phyloP scores from a whole-genome alignment of 2,797 vertebrate genomes.

The Coendou prehensilis region DNA sequence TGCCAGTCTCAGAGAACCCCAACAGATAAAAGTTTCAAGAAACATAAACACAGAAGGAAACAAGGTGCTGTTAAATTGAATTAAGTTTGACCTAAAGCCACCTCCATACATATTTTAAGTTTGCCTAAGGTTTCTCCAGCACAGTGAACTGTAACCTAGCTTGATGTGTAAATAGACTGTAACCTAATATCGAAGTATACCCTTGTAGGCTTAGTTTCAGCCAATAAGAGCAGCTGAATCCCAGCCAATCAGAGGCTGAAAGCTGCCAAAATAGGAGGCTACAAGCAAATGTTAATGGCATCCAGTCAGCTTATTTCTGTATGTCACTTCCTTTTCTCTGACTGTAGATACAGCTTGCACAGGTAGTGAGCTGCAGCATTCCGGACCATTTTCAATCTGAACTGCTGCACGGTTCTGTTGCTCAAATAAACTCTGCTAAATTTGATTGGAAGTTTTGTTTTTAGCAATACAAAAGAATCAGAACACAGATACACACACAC shows the following conservation, averaged over 20 bases:
- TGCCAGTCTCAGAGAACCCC: slow-evolving; percentile 24
- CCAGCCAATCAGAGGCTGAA: slow-evolving; percentile 15
- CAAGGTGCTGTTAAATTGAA: slow-evolving; percentile 23
- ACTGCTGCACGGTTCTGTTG: neutral
- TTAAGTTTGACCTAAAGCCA: slow-evolving; percentile 37
- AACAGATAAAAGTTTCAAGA: slow-evolving; percentile 58
- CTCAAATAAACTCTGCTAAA: neutral
- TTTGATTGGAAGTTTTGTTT: neutral
- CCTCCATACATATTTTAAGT: slow-evolving; percentile 16
- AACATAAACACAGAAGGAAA: slow-evolving; percentile 46
- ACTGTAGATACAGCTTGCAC: neutral
- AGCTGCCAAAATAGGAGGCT: neutral
- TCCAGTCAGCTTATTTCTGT: neutral
- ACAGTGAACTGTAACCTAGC: slow-evolving; percentile 25
- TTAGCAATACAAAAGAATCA: neutral
- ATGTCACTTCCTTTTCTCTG: neutral
- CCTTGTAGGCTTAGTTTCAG: neutral
- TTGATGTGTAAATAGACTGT: neutral
- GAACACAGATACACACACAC: neutral
- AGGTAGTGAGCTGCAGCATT: neutral
- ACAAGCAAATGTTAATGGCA: neutral
- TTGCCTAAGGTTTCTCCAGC: slow-evolving; percentile 1
- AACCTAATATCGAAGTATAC: neutral
- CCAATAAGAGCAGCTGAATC: neutral
- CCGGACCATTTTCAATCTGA: neutral